These are phyloP conservation scores for Pectinophora gossypiella DNA, from an alignment of 1,140 invertebrate species.

Conservation along the genomic window DNA sequence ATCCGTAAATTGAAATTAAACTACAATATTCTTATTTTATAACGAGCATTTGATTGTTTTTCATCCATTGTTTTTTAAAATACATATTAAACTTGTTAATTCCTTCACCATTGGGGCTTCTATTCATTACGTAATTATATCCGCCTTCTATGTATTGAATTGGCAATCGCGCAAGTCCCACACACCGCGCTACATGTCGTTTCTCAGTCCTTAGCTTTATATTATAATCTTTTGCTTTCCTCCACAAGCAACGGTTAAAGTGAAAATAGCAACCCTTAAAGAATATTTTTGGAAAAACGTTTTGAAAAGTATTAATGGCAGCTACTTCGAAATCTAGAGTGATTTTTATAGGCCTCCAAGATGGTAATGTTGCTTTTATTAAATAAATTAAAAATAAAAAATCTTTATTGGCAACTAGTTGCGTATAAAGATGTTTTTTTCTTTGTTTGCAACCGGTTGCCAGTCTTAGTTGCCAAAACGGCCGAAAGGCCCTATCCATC, in stretches of 20 bases:
- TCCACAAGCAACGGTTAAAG: not conserved
- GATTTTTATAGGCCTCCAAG: not conserved
- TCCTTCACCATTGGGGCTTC: slow-evolving; percentile 2
- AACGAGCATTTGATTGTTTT: slow-evolving; percentile 2
- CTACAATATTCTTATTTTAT: too few relatives aligned
- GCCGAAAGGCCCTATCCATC: too few relatives aligned
- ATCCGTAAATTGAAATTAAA: too few relatives aligned
- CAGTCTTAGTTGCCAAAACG: too few relatives aligned
- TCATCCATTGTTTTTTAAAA: slow-evolving; percentile 7
- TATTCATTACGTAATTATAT: slow-evolving; percentile 5
- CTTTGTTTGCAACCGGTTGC: too few relatives aligned
- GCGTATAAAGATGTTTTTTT: too few relatives aligned
- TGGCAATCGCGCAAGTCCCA: slow-evolving; percentile 7
- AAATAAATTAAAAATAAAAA: too few relatives aligned
- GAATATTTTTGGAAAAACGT: not conserved
- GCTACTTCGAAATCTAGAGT: not conserved
- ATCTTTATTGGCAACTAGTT: too few relatives aligned
- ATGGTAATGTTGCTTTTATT: not conserved
- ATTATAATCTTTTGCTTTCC: not conserved
- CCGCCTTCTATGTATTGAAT: not conserved
- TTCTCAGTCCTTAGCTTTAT: not conserved
- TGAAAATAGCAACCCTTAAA: not conserved
- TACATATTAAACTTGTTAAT: slow-evolving; percentile 11
- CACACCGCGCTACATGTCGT: not conserved
- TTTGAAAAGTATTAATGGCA: not conserved